Evolutionary conservation across 1,140 invertebrate species (phyloP), one percentile per base, ranked within the genome.

Genomic region (Nasonia longicornis): DNA sequence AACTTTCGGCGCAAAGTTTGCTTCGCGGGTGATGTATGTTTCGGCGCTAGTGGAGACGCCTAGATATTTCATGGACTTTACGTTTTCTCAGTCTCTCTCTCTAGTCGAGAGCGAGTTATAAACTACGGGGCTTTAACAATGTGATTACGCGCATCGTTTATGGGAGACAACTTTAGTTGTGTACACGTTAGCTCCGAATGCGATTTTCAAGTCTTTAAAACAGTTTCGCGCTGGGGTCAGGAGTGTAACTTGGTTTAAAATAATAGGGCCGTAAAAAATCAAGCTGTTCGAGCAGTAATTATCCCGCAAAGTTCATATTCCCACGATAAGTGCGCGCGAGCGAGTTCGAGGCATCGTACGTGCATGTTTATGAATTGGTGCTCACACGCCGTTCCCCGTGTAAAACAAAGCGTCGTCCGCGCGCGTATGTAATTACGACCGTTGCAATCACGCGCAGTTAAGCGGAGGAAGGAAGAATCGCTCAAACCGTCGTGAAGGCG

Each of bases 301-400:
- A 67, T 67, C 22, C 22, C 22, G 11, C 64, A 20, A n/a, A 71
- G 69, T 71, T 71, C 35, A 71, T 20, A 42, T 71, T 71, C 69
- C 69, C 69, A 71, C 69, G 69, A 71, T n/a, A 42, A n/a, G 16
- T 14, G 29, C 66, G n/a, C 29, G 20, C 20, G 16, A n/a, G 20
- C 20, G 16, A n/a, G 31, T 35, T 35, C 31, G 31, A 35, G 31
- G 20, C n/a, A 7, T 52, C 20, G 6, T 4, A 14, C 4, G 48
- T 52, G 48, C 4, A 52, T 52, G 16, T 58, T 58, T n/a, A 58
- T 58, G 7, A 58, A 58, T 58, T 6, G 7, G 52, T 58, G 16
- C 52, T 11, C 52, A n/a, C 52, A n/a, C 20, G 52, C 20, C 2
- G n/a, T 58, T 20, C 16, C 20, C 2, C 52, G 52, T 7, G 7